Conservation (phyloP, 2,888 invertebrate species). For the Habrosyne pyritoides region DNA sequence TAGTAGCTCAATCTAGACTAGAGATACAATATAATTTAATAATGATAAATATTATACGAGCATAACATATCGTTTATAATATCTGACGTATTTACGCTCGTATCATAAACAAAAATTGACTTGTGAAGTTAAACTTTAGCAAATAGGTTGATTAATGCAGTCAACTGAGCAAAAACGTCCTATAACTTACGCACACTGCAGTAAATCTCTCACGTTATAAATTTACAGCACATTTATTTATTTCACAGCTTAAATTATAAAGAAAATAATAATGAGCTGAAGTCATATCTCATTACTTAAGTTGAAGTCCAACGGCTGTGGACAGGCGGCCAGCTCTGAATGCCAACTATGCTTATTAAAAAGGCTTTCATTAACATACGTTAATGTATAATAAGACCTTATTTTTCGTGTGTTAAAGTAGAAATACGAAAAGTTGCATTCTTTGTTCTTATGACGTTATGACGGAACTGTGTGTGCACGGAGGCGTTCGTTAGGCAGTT, state of each 20-base stretch:
- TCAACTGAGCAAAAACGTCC: conserved; percentile 25
- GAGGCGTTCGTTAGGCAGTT: conserved; percentile 73
- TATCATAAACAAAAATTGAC: conserved; percentile 1
- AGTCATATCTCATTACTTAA: conserved; percentile 80
- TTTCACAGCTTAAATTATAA: conserved; percentile 66
- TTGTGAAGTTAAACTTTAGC: neutral
- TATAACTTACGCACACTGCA: conserved; percentile 48
- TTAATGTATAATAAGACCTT: conserved; percentile 24
- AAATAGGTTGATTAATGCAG: conserved; percentile 19
- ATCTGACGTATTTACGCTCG: neutral
- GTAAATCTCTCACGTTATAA: conserved; percentile 66
- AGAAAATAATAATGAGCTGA: conserved; percentile 73
- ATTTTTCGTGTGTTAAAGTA: conserved; percentile 28
- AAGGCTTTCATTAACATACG: conserved; percentile 34
- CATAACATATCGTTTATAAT: neutral
- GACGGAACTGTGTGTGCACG: conserved; percentile 25
- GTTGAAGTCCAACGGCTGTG: conserved; percentile 68
- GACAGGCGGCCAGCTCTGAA: conserved; percentile 66
- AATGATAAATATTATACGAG: neutral
- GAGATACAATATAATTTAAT: neutral
- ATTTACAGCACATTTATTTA: conserved; percentile 65
- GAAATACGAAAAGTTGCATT: conserved; percentile 17
- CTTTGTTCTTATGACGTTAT: conserved; percentile 21
- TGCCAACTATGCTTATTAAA: conserved; percentile 48
- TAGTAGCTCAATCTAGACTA: neutral